Base-by-base conservation (phyloP, 2,888 invertebrate genomes). In the Sinohyriopsis cumingii region DNA sequence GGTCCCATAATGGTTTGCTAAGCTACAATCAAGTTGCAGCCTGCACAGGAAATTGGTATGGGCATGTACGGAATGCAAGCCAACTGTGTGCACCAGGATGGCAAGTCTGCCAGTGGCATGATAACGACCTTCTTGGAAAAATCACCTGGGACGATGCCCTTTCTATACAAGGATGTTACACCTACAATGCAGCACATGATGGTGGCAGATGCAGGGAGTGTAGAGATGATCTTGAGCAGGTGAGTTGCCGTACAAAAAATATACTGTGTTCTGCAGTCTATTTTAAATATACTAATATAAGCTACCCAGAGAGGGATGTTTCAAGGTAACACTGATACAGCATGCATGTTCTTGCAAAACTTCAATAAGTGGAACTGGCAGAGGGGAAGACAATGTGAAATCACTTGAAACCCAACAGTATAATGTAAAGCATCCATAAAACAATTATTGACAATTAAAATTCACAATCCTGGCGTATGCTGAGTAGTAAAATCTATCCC, bases 141-240 rank as follows among this genome's bases (percentile, higher is more conserved):
- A 76, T 88, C 65, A 76, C 83, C 0, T 88, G 87, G 87, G 74
- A 80, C 53, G 83, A 83, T 9, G 88, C 88, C 9, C 76, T 82
- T 25, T 75, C 80, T 0, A 68, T 87, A 1, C 73, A 80, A 5
- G 88, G 88, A 25, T 88, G 88, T 72, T 88, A 80, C 69, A 87
- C 86, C 28, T 82, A 85, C 68, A 87, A 88, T 73, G 88, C 88
- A 15, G 87, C 88, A 9, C 87, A 88, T 67, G 88, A 88, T 80
- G 86, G 86, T 15, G 88, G 87, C 1, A 71, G 81, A 59, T 88
- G 88, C 67, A 72, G 78, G 56, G 86, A 86, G 61, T 88, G 88
- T 70, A 63, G 75, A 24, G 76, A 80, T 56, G 79, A 84, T 63
- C 65, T 86, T 59, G 83, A 83, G 63, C 82, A 84, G 80, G 87